Conservation (phyloP, 2,797 vertebrate genomes). For the Eremophila alpestris region DNA sequence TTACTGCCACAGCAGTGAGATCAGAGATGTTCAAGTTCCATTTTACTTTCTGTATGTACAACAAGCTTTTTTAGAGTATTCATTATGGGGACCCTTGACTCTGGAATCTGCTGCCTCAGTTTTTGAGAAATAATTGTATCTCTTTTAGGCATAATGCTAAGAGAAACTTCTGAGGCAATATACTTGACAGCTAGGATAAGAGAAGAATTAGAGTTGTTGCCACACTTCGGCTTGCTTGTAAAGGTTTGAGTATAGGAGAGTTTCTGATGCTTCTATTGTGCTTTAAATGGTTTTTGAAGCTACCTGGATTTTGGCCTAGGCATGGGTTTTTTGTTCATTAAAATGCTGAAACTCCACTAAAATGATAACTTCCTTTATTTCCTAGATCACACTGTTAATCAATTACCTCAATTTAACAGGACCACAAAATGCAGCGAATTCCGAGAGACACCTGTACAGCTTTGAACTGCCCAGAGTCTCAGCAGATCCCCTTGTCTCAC, state of each 20-base stretch:
- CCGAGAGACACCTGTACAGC: constrained; percentile 81
- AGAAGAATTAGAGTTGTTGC: neutral
- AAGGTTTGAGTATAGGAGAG: neutral
- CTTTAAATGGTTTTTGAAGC: neutral
- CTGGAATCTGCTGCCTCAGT: neutral
- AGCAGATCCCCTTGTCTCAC: constrained; percentile 88
- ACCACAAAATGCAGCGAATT: constrained; percentile 87
- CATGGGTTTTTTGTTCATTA: neutral
- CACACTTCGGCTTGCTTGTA: neutral
- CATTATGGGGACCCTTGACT: neutral
- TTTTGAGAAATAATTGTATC: neutral
- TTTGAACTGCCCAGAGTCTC: constrained; percentile 87
- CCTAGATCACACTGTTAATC: neutral
- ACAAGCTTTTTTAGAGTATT: neutral
- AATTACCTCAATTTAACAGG: constrained; percentile 74
- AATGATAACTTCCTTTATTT: neutral
- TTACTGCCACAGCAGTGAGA: neutral
- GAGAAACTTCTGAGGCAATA: neutral
- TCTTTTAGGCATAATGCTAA: neutral
- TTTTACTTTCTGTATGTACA: neutral
- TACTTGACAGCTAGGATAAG: neutral
- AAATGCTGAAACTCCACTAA: neutral
- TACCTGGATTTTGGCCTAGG: neutral
- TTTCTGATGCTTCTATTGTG: neutral
- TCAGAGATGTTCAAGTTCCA: neutral